Conservation (phyloP, 2,888 invertebrate species). For the Epinotia brunnichana region DNA sequence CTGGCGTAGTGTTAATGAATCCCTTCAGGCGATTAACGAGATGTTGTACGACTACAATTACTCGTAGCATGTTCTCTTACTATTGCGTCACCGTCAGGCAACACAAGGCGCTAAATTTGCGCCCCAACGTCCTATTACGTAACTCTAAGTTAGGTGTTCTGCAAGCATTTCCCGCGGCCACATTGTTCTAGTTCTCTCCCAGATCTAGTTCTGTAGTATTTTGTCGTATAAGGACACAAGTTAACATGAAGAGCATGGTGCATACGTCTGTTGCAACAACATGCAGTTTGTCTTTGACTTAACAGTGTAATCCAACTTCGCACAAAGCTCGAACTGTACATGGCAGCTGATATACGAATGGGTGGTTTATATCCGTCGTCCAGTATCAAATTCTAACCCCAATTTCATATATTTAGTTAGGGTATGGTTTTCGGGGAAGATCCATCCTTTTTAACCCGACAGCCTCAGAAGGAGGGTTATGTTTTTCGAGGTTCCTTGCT, state of each 20-base stretch:
- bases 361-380: no score
- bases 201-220: neutral
- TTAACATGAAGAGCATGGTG: neutral
- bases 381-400: no score
- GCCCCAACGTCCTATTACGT: neutral
- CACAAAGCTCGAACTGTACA: neutral
- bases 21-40: no score
- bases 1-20: no score
- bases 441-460: no score
- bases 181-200: conserved; percentile 15
- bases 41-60: no score
- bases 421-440: no score
- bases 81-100: neutral
- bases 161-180: neutral
- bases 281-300: neutral
- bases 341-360: neutral
- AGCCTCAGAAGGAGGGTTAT: no score
- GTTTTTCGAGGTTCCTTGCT: no score
- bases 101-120: neutral
- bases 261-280: neutral
- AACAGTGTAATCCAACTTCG: conserved; percentile 1
- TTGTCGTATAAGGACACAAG: neutral
- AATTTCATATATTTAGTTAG: no score
- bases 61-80: no score
- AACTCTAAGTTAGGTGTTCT: conserved; percentile 2